These are phyloP conservation scores for Calidris pugnax DNA, from an alignment of 2,113 vertebrate species.

Conservation along the genomic window DNA sequence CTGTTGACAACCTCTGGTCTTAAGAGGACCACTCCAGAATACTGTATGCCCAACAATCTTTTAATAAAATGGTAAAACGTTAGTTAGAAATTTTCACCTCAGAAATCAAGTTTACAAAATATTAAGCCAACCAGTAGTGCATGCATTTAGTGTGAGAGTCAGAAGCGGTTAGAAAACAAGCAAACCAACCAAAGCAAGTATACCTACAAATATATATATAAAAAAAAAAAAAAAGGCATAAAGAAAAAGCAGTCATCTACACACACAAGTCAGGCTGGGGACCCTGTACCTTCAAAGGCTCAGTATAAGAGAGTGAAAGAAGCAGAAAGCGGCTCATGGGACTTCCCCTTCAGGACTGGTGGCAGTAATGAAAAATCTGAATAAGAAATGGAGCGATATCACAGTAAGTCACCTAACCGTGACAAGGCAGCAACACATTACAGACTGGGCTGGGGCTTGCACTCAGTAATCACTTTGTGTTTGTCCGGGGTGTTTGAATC, in stretches of 20 bases:
- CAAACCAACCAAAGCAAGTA: constrained; percentile 69
- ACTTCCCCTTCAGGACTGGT: constrained; percentile 70
- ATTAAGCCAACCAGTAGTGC: constrained; percentile 59
- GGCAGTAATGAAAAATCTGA: constrained; percentile 72
- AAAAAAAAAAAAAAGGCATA: constrained; percentile 16
- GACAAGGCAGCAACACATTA: background rate
- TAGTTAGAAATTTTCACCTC: constrained; percentile 35
- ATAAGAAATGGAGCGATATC: constrained; percentile 63
- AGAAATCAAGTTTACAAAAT: constrained; percentile 43
- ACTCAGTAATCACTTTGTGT: background rate
- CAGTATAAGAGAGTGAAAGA: constrained; percentile 70
- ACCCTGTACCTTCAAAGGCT: constrained; percentile 75
- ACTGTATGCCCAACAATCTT: background rate
- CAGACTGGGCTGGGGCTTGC: background rate
- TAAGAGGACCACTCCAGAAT: background rate
- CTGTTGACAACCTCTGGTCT: background rate
- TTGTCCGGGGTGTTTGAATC: background rate
- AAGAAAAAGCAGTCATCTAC: constrained; percentile 66
- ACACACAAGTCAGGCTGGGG: constrained; percentile 53
- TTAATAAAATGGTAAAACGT: constrained; percentile 38
- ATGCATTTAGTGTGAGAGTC: constrained; percentile 75
- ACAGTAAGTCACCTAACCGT: constrained; percentile 58
- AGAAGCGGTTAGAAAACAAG: constrained; percentile 68
- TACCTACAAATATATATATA: constrained; percentile 29
- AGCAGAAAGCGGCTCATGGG: constrained; percentile 68